Conservation (phyloP, 2,113 vertebrate genomes). For the Suricata suricatta region DNA sequence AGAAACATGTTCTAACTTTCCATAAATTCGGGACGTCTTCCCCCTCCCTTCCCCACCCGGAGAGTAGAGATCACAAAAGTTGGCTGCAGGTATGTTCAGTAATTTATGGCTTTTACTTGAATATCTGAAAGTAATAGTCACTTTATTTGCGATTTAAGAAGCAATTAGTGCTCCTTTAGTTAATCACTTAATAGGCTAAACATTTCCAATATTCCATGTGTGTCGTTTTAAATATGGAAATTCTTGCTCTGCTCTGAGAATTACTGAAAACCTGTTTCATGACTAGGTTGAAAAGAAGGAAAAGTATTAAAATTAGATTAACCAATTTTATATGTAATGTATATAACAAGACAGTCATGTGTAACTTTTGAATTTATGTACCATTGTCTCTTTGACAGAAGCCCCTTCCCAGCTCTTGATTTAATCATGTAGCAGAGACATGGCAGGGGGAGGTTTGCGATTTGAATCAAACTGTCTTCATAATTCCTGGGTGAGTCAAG, state of each 20-base stretch:
- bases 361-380: conserved; percentile 19
- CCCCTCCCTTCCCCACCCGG: too few relatives aligned
- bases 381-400: not conserved
- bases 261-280: conserved; percentile 48
- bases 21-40: too few relatives aligned
- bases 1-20: too few relatives aligned
- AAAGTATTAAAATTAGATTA: conserved; percentile 57
- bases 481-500: not conserved
- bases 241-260: conserved; percentile 52
- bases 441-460: too few relatives aligned
- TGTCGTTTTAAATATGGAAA: conserved; percentile 62
- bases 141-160: conserved; percentile 56
- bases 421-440: too few relatives aligned
- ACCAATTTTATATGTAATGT: conserved; percentile 12
- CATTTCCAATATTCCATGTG: conserved; percentile 53
- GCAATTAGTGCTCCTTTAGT: conserved; percentile 48
- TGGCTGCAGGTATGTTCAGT: conserved; percentile 35
- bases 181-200: conserved; percentile 58
- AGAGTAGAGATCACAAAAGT: too few relatives aligned
- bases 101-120: conserved; percentile 63
- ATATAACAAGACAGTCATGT: not conserved
- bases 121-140: conserved; percentile 53
- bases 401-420: too few relatives aligned
- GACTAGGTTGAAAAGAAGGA: conserved; percentile 49
- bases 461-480: too few relatives aligned